Evolutionary conservation across 2,888 invertebrate species (phyloP).

Genomic region (Sphaerophoria taeniata): DNA sequence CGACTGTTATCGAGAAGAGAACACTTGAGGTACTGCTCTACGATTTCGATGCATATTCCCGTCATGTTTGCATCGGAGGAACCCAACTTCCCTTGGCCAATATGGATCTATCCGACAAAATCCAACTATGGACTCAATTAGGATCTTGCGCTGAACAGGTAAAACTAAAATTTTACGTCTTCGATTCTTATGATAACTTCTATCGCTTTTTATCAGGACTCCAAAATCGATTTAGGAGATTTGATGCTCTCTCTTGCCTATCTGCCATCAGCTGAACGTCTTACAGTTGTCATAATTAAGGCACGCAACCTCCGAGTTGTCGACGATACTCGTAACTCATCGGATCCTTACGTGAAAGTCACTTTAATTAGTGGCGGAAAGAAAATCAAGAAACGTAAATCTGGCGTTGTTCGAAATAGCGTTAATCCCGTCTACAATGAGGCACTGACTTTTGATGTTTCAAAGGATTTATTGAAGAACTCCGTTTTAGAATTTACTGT

Average conservation of each 20-base stretch:
- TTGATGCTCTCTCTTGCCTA: constrained; percentile 96
- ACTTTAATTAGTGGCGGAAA: constrained; percentile 94
- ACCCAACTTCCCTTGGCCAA: constrained; percentile 84
- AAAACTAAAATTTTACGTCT: background rate
- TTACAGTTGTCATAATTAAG: constrained; percentile 95
- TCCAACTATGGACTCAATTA: constrained; percentile 85
- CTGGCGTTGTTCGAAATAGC: constrained; percentile 93
- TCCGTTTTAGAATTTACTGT: constrained; percentile 85
- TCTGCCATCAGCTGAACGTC: constrained; percentile 94
- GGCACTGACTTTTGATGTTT: constrained; percentile 95
- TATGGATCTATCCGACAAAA: constrained; percentile 85
- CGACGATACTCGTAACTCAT: constrained; percentile 95
- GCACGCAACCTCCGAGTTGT: constrained; percentile 95
- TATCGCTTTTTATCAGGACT: constrained; percentile 77
- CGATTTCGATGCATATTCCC: constrained; percentile 87
- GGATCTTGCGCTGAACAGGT: constrained; percentile 84
- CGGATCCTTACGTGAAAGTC: constrained; percentile 97
- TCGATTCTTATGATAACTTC: background rate
- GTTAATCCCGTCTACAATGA: constrained; percentile 96
- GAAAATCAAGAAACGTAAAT: constrained; percentile 96
- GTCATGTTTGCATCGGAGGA: constrained; percentile 87
- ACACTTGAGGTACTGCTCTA: constrained; percentile 86
- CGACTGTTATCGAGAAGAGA: constrained; percentile 83
- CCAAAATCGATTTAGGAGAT: constrained; percentile 93
- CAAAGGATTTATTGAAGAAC: constrained; percentile 85